Evolutionary conservation across 2,888 invertebrate genomes (phyloP).

Genomic region (Nemapogon koenigi): DNA sequence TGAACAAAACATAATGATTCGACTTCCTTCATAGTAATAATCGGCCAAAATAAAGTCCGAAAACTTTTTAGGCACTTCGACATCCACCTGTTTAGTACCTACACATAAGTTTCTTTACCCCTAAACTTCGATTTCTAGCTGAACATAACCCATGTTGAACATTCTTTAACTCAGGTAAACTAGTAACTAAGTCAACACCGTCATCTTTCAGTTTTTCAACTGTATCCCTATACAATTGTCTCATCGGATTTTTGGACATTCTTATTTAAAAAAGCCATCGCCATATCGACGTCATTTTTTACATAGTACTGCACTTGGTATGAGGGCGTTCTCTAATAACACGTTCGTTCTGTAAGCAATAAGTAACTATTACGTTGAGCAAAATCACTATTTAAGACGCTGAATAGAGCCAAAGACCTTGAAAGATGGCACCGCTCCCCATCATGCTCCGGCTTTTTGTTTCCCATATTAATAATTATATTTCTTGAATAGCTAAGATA

Average conservation of each 20-base stretch:
- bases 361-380: neutral
- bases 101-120: neutral
- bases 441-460: too few relatives aligned
- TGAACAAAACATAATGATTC: neutral
- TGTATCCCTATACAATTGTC: neutral
- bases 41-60: slow-evolving; percentile 5
- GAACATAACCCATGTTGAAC: neutral
- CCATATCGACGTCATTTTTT: slow-evolving; percentile 1
- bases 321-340: neutral
- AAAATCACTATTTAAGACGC: neutral
- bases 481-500: too few relatives aligned
- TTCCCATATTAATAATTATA: too few relatives aligned
- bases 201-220: neutral
- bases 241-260: slow-evolving; percentile 1
- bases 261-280: slow-evolving; percentile 1
- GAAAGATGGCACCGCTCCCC: too few relatives aligned
- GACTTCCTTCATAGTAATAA: slow-evolving; percentile 1
- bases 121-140: neutral
- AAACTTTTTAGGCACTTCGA: slow-evolving; percentile 5
- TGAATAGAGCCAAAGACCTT: too few relatives aligned
- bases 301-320: neutral
- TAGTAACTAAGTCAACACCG: neutral
- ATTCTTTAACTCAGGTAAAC: neutral
- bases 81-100: slow-evolving; percentile 3
- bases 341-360: neutral